Conservation (phyloP, 2,888 invertebrate species). For the Philhelius pedissequus region DNA sequence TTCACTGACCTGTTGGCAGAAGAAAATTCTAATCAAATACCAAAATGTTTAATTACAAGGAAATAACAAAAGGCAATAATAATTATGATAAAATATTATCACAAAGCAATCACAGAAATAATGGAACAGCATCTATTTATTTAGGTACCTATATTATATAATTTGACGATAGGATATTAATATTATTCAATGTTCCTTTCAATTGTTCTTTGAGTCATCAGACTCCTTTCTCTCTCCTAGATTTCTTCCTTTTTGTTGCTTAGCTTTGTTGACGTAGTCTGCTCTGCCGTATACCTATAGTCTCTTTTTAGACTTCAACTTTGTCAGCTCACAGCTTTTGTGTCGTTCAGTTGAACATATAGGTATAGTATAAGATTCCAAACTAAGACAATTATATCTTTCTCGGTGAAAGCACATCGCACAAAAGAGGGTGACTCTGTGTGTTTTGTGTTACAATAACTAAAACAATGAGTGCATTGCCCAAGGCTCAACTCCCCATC, state of each 20-base stretch:
- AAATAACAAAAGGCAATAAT: background rate
- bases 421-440: slow-evolving; percentile 7
- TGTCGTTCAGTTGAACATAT: slow-evolving; percentile 7
- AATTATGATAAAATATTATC: slow-evolving; percentile 6
- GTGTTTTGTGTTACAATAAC: too few relatives aligned
- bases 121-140: background rate
- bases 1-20: slow-evolving; percentile 22
- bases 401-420: slow-evolving; percentile 13
- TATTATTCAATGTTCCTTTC: slow-evolving; percentile 4
- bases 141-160: background rate
- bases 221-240: background rate
- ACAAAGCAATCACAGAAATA: slow-evolving; percentile 2
- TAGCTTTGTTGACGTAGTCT: background rate
- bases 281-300: too few relatives aligned
- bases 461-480: slow-evolving; percentile 17
- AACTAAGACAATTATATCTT: slow-evolving; percentile 16
- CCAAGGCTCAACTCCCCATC: background rate
- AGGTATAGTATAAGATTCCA: slow-evolving; percentile 3
- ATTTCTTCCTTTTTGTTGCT: background rate
- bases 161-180: slow-evolving; percentile 7
- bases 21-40: background rate
- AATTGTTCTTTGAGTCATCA: background rate
- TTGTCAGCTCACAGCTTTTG: slow-evolving; percentile 7
- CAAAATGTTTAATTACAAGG: slow-evolving; percentile 23
- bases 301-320: background rate